phyloP scores from a whole-genome alignment of 2,888 invertebrate species.

The Thysanoteuthis rhombus region DNA sequence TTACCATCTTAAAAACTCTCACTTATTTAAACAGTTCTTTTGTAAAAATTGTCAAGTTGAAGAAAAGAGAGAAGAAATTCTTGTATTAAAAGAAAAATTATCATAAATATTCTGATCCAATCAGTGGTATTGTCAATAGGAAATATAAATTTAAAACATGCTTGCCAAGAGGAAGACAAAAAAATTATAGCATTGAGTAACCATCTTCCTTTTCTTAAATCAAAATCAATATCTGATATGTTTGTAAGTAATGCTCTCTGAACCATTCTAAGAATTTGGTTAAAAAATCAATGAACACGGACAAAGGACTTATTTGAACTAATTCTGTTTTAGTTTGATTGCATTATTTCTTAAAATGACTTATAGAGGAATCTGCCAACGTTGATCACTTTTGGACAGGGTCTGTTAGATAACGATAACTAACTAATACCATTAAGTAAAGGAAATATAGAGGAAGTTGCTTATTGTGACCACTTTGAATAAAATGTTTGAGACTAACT shows the following conservation, averaged over 20 bases:
- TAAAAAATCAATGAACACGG: neutral
- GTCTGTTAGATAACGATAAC: too few species aligned
- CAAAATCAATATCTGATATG: neutral
- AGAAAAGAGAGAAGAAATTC: neutral
- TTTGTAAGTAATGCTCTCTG: neutral
- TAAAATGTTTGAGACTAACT: too few species aligned
- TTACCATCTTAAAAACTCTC: neutral
- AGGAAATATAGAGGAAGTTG: too few species aligned
- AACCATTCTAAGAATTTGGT: neutral
- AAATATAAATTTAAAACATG: neutral
- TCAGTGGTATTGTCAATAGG: neutral
- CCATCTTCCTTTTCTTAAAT: neutral
- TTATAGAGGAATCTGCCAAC: too few species aligned
- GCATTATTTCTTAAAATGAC: neutral
- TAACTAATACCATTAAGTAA: too few species aligned
- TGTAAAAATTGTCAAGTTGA: neutral
- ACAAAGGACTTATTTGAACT: neutral
- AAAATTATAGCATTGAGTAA: neutral
- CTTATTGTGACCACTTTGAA: too few species aligned
- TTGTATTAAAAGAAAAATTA: neutral
- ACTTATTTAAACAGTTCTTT: neutral
- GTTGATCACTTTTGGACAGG: too few species aligned
- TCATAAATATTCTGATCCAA: neutral
- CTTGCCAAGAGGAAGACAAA: neutral
- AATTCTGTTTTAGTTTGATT: neutral